Percentiles rank a stretch among this genome's conserved stretches.
These are phyloP conservation scores for Andrena minutula DNA, from an alignment of 2,888 invertebrate genomes.

Conservation along the genomic window DNA sequence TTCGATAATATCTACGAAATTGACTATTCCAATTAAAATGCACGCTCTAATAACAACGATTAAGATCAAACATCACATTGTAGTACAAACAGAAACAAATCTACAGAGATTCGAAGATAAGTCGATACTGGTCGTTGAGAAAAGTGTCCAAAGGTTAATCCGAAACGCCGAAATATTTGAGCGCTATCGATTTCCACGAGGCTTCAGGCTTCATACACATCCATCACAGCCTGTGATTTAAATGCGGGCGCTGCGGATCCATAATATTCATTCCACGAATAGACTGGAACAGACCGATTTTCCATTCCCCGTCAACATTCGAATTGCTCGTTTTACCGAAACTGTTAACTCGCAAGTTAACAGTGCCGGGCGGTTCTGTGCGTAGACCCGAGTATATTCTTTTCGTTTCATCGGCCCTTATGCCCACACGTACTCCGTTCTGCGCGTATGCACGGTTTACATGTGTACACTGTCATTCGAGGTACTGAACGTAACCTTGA, in stretches of 20 bases:
- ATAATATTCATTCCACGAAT: conserved; percentile 44
- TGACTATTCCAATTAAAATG: no score
- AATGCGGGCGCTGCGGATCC: conserved; percentile 52
- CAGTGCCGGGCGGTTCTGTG: background rate
- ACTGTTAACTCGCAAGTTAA: background rate
- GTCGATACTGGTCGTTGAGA: background rate
- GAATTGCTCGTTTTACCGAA: conserved; percentile 18
- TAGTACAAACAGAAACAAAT: background rate
- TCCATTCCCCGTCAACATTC: conserved; percentile 14
- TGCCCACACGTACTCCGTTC: conserved; percentile 17
- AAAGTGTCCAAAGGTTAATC: background rate
- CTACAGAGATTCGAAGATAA: background rate
- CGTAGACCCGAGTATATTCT: background rate
- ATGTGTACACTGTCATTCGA: conserved; percentile 56
- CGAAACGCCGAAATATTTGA: conserved; percentile 40
- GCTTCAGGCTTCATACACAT: conserved; percentile 10
- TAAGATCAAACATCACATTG: background rate
- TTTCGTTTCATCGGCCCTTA: background rate
- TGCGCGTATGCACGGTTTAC: conserved; percentile 50
- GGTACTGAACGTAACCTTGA: conserved; percentile 79
- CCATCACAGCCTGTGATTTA: conserved; percentile 33
- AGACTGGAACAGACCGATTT: conserved; percentile 40
- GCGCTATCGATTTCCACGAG: conserved; percentile 53
- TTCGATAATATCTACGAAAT: no score
- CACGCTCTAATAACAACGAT: no score